A percentile compares a stretch with the other conserved stretches of the same genome.
Evolutionary conservation across 1,140 invertebrate species (phyloP).

Genomic region (Drosophila nasuta): DNA sequence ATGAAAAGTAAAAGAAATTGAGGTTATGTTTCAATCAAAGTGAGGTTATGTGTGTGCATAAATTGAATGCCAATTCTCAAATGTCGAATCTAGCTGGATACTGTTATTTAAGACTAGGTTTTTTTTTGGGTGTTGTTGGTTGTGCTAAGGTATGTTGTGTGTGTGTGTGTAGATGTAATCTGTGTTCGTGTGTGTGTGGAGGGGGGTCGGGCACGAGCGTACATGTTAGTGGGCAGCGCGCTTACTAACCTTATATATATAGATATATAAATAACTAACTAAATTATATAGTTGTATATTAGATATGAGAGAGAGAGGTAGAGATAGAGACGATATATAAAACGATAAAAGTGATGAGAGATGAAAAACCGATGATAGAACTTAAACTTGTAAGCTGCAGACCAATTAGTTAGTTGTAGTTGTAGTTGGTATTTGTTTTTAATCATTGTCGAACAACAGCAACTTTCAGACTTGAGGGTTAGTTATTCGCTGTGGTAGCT

Average conservation of each 20-base stretch:
- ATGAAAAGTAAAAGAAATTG: constrained; percentile 20
- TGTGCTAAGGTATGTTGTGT: constrained; percentile 34
- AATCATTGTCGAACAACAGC: constrained; percentile 1
- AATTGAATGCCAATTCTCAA: constrained; percentile 52
- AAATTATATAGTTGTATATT: constrained; percentile 39
- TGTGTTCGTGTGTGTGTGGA: constrained; percentile 26
- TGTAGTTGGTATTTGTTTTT: constrained; percentile 6
- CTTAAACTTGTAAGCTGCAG: constrained; percentile 46
- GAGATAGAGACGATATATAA: constrained; percentile 27
- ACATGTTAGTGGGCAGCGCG: constrained; percentile 66
- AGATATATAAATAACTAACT: constrained; percentile 47
- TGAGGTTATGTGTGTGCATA: constrained; percentile 42
- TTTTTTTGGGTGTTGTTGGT: neutral
- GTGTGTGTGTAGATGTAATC: constrained; percentile 13
- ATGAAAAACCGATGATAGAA: constrained; percentile 34
- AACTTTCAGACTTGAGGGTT: constrained; percentile 5
- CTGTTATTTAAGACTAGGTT: constrained; percentile 10
- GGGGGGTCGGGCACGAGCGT: constrained; percentile 46
- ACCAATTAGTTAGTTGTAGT: constrained; percentile 29
- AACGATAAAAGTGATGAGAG: constrained; percentile 35
- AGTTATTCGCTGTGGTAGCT: constrained; percentile 32
- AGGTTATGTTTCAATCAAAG: constrained; percentile 31
- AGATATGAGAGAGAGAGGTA: constrained; percentile 22
- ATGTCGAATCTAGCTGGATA: constrained; percentile 28
- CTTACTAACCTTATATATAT: constrained; percentile 57